These are phyloP conservation scores for Lithobates sylvaticus DNA, from an alignment of 2,797 vertebrate species.

Conservation along the genomic window DNA sequence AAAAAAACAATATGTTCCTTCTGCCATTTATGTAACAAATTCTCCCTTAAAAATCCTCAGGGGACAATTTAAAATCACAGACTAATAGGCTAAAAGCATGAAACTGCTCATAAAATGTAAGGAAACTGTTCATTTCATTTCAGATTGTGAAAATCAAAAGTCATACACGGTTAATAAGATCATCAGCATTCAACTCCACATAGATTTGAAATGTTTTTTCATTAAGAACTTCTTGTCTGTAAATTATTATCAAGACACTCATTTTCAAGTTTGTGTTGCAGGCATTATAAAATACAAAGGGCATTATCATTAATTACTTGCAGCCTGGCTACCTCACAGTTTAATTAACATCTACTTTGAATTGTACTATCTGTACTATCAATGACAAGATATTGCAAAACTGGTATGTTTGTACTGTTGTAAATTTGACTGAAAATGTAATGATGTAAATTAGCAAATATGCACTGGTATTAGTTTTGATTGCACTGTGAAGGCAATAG, in stretches of 20 bases:
- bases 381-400: neutral
- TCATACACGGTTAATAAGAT: slow-evolving; percentile 84
- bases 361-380: neutral
- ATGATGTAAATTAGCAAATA: neutral
- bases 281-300: slow-evolving; percentile 80
- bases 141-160: slow-evolving; percentile 79
- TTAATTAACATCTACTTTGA: slow-evolving; percentile 71
- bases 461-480: neutral
- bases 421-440: neutral
- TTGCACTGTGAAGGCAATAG: too few species aligned
- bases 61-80: slow-evolving; percentile 66
- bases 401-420: neutral
- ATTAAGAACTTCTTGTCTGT: slow-evolving; percentile 80
- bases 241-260: slow-evolving; percentile 79
- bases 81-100: slow-evolving; percentile 69
- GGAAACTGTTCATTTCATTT: slow-evolving; percentile 75
- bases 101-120: slow-evolving; percentile 71
- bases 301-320: slow-evolving; percentile 80
- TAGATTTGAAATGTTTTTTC: slow-evolving; percentile 83
- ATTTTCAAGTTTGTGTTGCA: slow-evolving; percentile 80
- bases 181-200: slow-evolving; percentile 75
- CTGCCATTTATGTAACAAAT: slow-evolving; percentile 35
- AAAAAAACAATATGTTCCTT: slow-evolving; percentile 45
- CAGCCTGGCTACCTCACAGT: slow-evolving; percentile 70
- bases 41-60: slow-evolving; percentile 38